These are phyloP conservation scores for Danio aesculapii DNA, from an alignment of 2,797 vertebrate genomes.

Conservation along the genomic window DNA sequence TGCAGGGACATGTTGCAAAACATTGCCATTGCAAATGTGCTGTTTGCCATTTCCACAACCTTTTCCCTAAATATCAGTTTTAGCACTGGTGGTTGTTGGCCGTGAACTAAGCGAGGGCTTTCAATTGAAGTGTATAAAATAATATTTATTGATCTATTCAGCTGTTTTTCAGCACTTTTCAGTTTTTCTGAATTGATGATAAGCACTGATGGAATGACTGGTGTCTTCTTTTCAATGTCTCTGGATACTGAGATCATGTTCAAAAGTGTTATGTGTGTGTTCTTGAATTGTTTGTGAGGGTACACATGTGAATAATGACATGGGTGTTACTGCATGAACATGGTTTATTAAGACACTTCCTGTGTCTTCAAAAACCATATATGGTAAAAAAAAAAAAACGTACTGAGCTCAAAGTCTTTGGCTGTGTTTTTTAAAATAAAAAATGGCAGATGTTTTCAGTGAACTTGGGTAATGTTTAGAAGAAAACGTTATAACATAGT, in stretches of 20 bases:
- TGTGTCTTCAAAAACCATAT: no score
- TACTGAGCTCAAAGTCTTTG: no score
- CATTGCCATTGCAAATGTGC: not conserved
- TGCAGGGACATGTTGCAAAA: not conserved
- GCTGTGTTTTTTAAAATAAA: no score
- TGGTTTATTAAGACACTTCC: no score
- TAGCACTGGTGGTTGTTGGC: not conserved
- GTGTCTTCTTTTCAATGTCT: slow-evolving; percentile 32
- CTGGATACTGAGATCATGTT: slow-evolving; percentile 54
- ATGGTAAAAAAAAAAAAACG: no score
- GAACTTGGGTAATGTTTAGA: no score
- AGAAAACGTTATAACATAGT: no score
- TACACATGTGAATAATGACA: no score
- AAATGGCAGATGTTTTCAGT: no score
- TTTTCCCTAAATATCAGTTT: not conserved
- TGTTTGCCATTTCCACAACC: slow-evolving; percentile 7
- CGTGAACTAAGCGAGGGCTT: not conserved
- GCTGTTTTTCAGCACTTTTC: not conserved
- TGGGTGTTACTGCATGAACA: no score
- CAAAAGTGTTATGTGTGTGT: not conserved
- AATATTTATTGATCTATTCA: not conserved
- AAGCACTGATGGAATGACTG: slow-evolving; percentile 18
- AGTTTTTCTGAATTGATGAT: not conserved
- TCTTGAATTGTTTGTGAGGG: no score
- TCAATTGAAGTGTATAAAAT: not conserved